phyloP scores from a whole-genome alignment of 2,888 invertebrate species.

The Urechis unicinctus region DNA sequence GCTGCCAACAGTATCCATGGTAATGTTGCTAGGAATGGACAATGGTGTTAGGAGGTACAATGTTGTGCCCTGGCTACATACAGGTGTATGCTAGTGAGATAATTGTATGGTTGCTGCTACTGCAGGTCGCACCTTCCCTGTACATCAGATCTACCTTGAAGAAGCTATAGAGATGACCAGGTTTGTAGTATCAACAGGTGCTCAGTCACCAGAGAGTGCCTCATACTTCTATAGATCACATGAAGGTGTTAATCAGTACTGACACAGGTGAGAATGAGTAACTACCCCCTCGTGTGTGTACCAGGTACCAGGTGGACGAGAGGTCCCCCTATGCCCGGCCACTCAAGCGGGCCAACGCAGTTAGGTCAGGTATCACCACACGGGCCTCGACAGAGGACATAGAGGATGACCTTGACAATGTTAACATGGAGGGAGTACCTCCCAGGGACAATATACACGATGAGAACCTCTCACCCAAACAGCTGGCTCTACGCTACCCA shows the following conservation, averaged over 20 bases:
- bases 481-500: slow-evolving; percentile 32
- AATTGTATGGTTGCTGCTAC: too few species aligned
- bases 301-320: slow-evolving; percentile 39
- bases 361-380: background rate
- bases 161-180: slow-evolving; percentile 65
- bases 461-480: slow-evolving; percentile 35
- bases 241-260: too few species aligned
- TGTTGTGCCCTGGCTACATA: too few species aligned
- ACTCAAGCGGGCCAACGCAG: slow-evolving; percentile 28
- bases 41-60: too few species aligned
- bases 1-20: background rate
- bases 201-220: too few species aligned
- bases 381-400: slow-evolving; percentile 17
- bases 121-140: slow-evolving; percentile 66
- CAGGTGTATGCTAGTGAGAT: too few species aligned
- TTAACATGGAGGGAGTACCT: slow-evolving; percentile 18
- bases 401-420: slow-evolving; percentile 17
- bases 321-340: slow-evolving; percentile 36
- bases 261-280: too few species aligned
- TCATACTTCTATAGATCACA: too few species aligned
- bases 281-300: too few species aligned
- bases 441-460: slow-evolving; percentile 33
- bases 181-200: too few species aligned
- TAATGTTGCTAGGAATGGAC: too few species aligned
- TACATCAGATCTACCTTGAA: slow-evolving; percentile 73